Percentiles rank a stretch among this genome's conserved stretches.
Conservation (phyloP, 2,797 vertebrate genomes). For the Aythya fuligula region DNA sequence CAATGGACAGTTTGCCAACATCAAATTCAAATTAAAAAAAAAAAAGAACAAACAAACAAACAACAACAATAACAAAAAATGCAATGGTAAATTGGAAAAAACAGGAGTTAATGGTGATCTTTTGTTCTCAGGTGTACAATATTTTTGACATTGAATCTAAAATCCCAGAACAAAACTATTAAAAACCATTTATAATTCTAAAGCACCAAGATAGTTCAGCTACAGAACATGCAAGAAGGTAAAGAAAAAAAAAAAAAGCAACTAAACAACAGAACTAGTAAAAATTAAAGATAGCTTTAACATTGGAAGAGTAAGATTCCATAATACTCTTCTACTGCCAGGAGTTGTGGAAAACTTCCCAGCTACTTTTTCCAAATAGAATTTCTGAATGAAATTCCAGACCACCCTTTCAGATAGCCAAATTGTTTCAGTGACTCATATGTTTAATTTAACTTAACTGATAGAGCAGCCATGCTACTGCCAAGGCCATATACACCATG, state of each 20-base stretch:
- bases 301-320: neutral
- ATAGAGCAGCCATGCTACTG: neutral
- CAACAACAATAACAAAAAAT: neutral
- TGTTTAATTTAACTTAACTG: neutral
- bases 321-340: neutral
- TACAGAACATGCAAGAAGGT: neutral
- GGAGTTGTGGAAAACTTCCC: neutral
- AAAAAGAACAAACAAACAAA: no score
- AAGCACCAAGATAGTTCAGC: neutral
- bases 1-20: neutral
- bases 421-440: neutral
- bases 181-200: neutral
- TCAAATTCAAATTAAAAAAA: neutral
- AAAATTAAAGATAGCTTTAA: neutral
- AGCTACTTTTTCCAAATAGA: neutral
- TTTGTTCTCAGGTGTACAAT: neutral
- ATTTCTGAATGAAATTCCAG: neutral
- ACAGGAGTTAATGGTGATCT: neutral
- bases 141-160: neutral
- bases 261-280: neutral
- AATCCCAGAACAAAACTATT: neutral
- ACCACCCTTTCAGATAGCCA: neutral
- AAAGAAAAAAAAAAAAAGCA: neutral
- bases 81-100: neutral
- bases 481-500: neutral